Evolutionary conservation across 2,888 invertebrate genomes (phyloP), one percentile per base, ranked within the genome.

Genomic region (Pammene fasciana): DNA sequence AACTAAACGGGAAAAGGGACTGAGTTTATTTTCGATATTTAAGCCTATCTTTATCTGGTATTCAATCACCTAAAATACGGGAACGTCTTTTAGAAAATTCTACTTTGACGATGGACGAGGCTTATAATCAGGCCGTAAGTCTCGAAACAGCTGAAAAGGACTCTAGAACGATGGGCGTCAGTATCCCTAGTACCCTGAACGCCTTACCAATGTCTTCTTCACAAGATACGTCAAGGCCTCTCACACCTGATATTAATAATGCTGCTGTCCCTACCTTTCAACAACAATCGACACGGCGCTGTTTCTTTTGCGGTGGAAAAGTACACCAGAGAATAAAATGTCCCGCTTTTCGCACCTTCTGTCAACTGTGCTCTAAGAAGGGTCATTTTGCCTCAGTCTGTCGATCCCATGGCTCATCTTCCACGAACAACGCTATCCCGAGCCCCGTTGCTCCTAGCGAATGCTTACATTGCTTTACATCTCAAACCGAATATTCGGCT

Each of bases 281-380:
- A n/a, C n/a, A n/a, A n/a, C n/a, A n/a, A n/a, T n/a, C n/a, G n/a
- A 48, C 6, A 14, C 43, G 46, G 1, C 14, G 46, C 9, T 48
- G 46, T 16, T 48, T 48, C 46, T 48, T 48, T 48, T 48, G 46
- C 16, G 46, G 14, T 48, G 46, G 46, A 48, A 16, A 14, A n/a
- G 46, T 48, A 48, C 46, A 48, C 4, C 46, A 48, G 9, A 14
- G 46, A 14, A 48, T 48, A 14, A 48, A 48, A 9, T 48, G 46
- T 16, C 46, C 46, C 7, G 46, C 46, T 16, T 14, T 16, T 14
- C 7, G 14, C 16, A 10, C n/a, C 6, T 7, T 10, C 8, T 48
- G 46, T 9, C 46, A 48, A 48, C 46, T 48, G 8, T 48, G 46
- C 14, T 14, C 46, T 7, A 48, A 48, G 9, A 48, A 48, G 14